A percentile compares a stretch with the other conserved stretches of the same genome.
Evolutionary conservation across 2,113 vertebrate species (phyloP).

Genomic region (Bambusicola thoracicus): DNA sequence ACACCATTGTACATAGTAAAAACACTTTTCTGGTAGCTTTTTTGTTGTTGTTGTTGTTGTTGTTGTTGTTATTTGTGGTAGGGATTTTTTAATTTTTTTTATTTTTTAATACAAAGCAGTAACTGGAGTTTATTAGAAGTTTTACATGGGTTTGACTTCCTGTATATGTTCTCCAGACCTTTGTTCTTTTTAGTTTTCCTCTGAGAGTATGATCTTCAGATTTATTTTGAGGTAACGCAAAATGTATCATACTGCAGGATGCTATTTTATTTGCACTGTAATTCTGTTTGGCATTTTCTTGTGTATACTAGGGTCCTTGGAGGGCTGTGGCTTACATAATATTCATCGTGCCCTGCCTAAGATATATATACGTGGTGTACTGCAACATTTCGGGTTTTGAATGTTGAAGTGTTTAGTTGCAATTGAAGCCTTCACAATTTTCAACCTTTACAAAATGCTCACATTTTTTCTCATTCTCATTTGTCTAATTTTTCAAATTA

Average conservation of each 20-base stretch:
- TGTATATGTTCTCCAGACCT: not conserved
- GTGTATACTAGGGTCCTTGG: not conserved
- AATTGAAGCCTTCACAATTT: not conserved
- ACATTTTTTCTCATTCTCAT: not conserved
- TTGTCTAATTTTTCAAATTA: not conserved
- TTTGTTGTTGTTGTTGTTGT: too few species aligned
- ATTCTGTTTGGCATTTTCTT: slow-evolving; percentile 11
- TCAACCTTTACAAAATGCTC: not conserved
- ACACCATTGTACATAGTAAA: not conserved
- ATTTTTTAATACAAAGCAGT: not conserved
- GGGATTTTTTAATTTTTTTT: too few species aligned
- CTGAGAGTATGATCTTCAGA: not conserved
- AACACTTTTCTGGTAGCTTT: not conserved
- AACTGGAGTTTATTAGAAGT: not conserved
- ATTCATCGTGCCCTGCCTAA: not conserved
- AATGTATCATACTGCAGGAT: not conserved
- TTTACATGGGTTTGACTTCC: not conserved
- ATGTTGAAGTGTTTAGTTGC: not conserved
- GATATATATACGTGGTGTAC: not conserved
- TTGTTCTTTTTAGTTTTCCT: not conserved
- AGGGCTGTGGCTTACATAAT: not conserved
- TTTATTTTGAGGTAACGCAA: not conserved
- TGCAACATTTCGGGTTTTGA: not conserved
- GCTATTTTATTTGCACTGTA: not conserved
- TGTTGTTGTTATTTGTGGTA: not conserved